Evolutionary conservation across 92 coral and sea anemone genomes (phyloP), one percentile per base, ranked within the genome.

Genomic region (Porites evermanni): DNA sequence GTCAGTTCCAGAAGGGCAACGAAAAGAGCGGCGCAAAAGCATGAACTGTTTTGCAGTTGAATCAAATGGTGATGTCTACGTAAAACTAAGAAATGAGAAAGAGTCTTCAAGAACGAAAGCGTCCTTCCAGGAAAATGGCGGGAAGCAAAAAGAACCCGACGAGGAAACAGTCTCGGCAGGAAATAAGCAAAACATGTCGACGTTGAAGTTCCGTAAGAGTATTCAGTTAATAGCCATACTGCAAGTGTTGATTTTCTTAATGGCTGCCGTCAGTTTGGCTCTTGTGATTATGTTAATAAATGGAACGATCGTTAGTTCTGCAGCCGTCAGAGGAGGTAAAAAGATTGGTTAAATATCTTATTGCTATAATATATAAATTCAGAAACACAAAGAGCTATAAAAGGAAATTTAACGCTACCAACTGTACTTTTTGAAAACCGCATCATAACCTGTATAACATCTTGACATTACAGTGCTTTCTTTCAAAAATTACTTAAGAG

Each of bases 221-320:
- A 17, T 9, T 7, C 61, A 26, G 54, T 18, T 52, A 74, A 53
- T 74, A 0, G 78, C 9, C 26, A 11, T 20, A 63, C 78, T 74
- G 2, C 78, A 74, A 53, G 78, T 74, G n/a, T 13, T 53, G 16
- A 74, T 52, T 9, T 53, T 74, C 23, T 53, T 53, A 14, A 10
- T 74, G 50, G 78, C 64, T 1, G 78, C 78, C 29, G n/a, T n/a
- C 2, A 56, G 78, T 19, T 74, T 74, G 64, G 60, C 64, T 53
- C 78, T 74, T 44, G 78, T 53, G 78, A 12, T 74, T 1, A 18
- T 74, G 78, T 20, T 53, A n/a, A 74, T 53, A 2, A 53, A 53
- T 14, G 78, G 78, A 19, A 74, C 9, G 64, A 74, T 74, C 47
- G 60, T 26, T 74, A 53, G 78, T 53, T 53, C 47, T 13, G 64